phyloP scores from a whole-genome alignment of 2,888 invertebrate species.

The Branchellion lobata region DNA sequence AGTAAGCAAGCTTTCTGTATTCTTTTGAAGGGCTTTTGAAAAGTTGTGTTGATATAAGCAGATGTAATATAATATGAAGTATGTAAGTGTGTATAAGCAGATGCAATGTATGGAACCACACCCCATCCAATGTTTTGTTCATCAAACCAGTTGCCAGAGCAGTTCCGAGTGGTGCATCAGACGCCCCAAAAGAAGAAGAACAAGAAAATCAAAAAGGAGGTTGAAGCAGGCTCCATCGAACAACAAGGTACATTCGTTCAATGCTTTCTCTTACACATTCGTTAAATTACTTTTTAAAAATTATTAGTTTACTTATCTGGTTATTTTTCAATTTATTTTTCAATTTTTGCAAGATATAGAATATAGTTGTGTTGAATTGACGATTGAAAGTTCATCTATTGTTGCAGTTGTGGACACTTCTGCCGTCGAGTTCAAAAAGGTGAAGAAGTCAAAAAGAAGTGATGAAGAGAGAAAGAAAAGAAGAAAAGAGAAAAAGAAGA shows the following conservation, averaged over 20 bases:
- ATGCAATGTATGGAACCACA: no score
- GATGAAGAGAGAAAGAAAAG: constrained; percentile 65
- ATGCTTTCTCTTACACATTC: neutral
- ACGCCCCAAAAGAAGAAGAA: constrained; percentile 89
- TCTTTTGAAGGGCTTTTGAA: no score
- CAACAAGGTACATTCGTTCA: constrained; percentile 54
- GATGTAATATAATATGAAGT: no score
- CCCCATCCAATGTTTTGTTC: no score
- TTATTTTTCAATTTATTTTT: neutral
- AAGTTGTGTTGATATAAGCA: no score
- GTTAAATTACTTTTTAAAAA: neutral
- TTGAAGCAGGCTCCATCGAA: constrained; percentile 57
- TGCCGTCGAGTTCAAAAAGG: constrained; percentile 53
- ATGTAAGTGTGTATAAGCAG: no score
- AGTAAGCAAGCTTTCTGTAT: no score
- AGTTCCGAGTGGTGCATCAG: constrained; percentile 87
- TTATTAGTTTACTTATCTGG: neutral
- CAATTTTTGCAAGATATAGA: neutral
- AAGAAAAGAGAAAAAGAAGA: constrained; percentile 90
- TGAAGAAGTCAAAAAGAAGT: constrained; percentile 54
- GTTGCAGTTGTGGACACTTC: constrained; percentile 47
- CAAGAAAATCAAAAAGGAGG: constrained; percentile 80
- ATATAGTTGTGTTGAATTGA: neutral
- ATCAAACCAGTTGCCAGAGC: constrained; percentile 83
- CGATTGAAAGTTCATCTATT: no score